Base-by-base conservation (phyloP, 2,797 vertebrate genomes). In the Leucoraja ocellata region DNA sequence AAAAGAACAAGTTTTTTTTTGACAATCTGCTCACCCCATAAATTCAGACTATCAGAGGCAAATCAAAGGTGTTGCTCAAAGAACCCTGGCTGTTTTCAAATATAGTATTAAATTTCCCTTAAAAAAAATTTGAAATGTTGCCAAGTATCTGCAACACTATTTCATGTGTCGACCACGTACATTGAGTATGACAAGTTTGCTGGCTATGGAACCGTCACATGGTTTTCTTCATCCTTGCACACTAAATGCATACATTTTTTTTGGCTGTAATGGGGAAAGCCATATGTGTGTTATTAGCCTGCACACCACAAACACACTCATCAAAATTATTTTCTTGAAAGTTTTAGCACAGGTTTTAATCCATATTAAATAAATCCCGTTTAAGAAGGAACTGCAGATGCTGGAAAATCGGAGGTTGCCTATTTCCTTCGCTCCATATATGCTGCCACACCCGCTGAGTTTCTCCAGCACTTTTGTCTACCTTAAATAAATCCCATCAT, bases 1-100 rank as follows among this genome's bases (percentile, higher is more conserved):
- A 74, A 58, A 76, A 74, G 39, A 73, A 2, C 28, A 4, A 16
- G 25, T 76, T 25, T 92, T 71, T 76, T 91, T 91, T 91, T 73
- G 71, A 73, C 71, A 65, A 91, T 65, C 18, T 39, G 65, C 21
- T 74, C 71, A 91, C 68, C 90, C 90, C 71, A 46, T 91, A 91
- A 91, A 73, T 91, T 91, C 90, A 91, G 39, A 73, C 90, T 73
- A 68, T 91, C 90, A 91, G 68, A 91, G n/a, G n/a, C n/a, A n/a
- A 91, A 91, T 91, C 68, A 91, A 74, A 91, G 39, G 68, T 46
- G 39, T 68, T 74, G 73, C 46, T 91, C 73, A 23, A 73, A 46
- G 36, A 16, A 39, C 16, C 39, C 36, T 91, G 39, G 63, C 63
- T 68, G 39, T 39, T 74, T 91, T 91, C 32, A 91, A 91, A 74